Evolutionary conservation across 2,797 vertebrate species (phyloP).

Genomic region (Helostoma temminkii): DNA sequence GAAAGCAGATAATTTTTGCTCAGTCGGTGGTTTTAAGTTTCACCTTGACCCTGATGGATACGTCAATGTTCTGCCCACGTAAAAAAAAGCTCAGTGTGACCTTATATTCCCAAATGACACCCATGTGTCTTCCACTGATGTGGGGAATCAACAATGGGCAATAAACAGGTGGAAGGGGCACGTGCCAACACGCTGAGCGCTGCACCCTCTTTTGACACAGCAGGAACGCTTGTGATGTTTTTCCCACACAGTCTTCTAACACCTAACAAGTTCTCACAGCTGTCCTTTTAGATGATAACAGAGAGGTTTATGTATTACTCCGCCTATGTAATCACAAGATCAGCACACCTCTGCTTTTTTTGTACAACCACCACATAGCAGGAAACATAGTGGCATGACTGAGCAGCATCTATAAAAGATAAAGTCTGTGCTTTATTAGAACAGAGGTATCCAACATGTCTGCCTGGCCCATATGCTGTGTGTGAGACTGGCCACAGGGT

Average conservation of each 20-base stretch:
- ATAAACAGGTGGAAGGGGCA: slow-evolving; percentile 60
- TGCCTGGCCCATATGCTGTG: slow-evolving; percentile 25
- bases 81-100: slow-evolving; percentile 36
- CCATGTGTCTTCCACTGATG: slow-evolving; percentile 48
- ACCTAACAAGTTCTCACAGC: slow-evolving; percentile 72
- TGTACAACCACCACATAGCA: slow-evolving; percentile 54
- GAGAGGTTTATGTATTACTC: slow-evolving; percentile 58
- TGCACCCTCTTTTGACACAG: slow-evolving; percentile 72
- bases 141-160: slow-evolving; percentile 56
- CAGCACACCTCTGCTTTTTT: slow-evolving; percentile 40
- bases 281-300: slow-evolving; percentile 63
- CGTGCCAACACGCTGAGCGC: slow-evolving; percentile 74
- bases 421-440: slow-evolving; percentile 62
- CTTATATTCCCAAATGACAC: slow-evolving; percentile 50
- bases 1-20: slow-evolving; percentile 48
- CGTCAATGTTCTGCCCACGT: slow-evolving; percentile 62
- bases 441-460: slow-evolving; percentile 44
- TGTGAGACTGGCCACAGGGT: slow-evolving; percentile 57
- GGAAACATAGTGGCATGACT: slow-evolving; percentile 70
- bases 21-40: slow-evolving; percentile 61
- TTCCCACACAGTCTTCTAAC: slow-evolving; percentile 75
- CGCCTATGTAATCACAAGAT: slow-evolving; percentile 63
- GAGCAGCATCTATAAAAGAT: slow-evolving; percentile 65
- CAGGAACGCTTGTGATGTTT: slow-evolving; percentile 54
- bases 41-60: slow-evolving; percentile 54